Percentiles rank a stretch among this genome's conserved stretches.
These are phyloP conservation scores for Lethocerus indicus DNA, from an alignment of 1,140 invertebrate species.

Conservation along the genomic window DNA sequence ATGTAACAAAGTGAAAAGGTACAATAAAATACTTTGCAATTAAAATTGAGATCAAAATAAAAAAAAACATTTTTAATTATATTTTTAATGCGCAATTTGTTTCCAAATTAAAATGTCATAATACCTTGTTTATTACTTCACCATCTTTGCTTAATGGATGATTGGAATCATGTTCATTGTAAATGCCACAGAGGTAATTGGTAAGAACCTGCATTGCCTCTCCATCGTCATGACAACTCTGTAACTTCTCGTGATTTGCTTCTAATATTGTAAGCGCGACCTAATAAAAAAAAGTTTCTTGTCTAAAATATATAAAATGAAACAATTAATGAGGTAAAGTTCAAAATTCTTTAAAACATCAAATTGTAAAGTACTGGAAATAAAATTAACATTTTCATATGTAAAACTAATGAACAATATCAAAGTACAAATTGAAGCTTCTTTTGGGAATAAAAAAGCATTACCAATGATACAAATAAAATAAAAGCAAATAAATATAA, in stretches of 20 bases:
- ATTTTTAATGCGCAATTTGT: neutral
- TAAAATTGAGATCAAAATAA: no score
- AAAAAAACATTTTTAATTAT: no score
- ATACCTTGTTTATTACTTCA: conserved; percentile 18
- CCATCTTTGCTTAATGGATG: conserved; percentile 17
- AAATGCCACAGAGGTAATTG: conserved; percentile 75
- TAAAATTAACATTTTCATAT: no score
- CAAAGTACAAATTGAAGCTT: no score
- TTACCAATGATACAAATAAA: no score
- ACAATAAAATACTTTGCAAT: no score
- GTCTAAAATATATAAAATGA: conserved; percentile 1
- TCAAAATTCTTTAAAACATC: neutral
- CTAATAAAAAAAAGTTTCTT: conserved; percentile 48
- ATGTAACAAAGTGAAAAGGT: no score
- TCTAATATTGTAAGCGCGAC: conserved; percentile 81
- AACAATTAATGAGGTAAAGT: neutral
- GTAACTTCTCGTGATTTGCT: conserved; percentile 69
- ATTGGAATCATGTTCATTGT: conserved; percentile 46
- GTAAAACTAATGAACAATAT: no score
- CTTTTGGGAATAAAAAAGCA: no score
- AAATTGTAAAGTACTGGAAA: neutral
- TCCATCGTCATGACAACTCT: conserved; percentile 80
- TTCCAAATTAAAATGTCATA: no score
- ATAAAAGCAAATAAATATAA: no score
- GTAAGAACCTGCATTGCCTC: conserved; percentile 86